Evolutionary conservation across 2,797 vertebrate genomes (phyloP).

Genomic region (Falco rusticolus): DNA sequence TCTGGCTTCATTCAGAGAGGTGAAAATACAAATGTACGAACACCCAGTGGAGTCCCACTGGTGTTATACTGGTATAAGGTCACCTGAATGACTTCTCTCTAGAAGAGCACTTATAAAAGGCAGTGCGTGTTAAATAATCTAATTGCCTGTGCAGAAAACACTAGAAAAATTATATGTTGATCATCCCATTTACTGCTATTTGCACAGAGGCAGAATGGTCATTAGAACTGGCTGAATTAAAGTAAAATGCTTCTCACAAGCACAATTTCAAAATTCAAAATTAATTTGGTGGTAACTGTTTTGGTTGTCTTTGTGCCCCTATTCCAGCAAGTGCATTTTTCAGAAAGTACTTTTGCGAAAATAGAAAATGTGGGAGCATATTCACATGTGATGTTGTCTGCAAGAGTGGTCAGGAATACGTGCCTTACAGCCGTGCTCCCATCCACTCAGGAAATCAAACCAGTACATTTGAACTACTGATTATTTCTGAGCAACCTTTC

Average conservation of each 20-base stretch:
- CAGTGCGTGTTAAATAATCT: neutral
- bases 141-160: neutral
- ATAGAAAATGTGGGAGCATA: accelerated
- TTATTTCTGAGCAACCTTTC: neutral
- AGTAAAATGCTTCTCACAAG: neutral
- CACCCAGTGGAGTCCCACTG: neutral
- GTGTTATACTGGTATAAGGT: neutral
- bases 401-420: neutral
- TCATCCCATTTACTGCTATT: neutral
- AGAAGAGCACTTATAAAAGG: neutral
- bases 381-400: neutral
- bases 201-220: neutral
- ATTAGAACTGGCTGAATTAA: neutral
- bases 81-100: neutral
- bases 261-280: neutral
- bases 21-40: neutral
- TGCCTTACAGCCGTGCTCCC: neutral
- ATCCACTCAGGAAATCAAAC: neutral
- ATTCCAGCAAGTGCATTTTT: neutral
- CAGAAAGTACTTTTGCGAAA: neutral
- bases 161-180: neutral
- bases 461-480: neutral
- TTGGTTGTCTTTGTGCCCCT: neutral
- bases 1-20: neutral
- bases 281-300: neutral